Conservation (phyloP, 2,113 vertebrate genomes). For the Equus quagga region DNA sequence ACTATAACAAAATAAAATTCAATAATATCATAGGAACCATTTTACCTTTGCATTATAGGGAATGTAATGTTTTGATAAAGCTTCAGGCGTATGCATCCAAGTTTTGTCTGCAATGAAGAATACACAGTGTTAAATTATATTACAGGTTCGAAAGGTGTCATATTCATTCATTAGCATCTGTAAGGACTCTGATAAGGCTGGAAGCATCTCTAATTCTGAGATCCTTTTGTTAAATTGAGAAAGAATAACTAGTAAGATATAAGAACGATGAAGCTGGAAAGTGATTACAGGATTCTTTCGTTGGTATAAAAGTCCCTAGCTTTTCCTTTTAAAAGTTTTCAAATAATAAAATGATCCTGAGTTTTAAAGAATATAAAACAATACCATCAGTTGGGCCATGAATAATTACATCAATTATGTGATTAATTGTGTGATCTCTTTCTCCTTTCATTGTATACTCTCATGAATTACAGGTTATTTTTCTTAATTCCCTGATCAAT, state of each 20-base stretch:
- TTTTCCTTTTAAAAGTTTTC: not conserved
- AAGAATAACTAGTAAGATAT: not conserved
- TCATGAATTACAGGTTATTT: not conserved
- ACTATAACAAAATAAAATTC: slow-evolving; percentile 50
- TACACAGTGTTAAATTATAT: slow-evolving; percentile 71
- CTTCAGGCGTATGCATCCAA: slow-evolving; percentile 99
- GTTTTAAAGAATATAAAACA: not conserved
- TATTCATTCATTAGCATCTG: not conserved
- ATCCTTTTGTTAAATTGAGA: not conserved
- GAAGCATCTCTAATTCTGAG: not conserved
- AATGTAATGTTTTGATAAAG: slow-evolving; percentile 98
- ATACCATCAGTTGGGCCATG: not conserved
- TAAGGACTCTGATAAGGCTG: not conserved
- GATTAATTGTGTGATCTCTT: not conserved
- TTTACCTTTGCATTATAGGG: slow-evolving; percentile 98
- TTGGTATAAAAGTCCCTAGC: not conserved
- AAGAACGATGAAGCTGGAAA: not conserved
- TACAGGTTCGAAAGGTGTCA: too few species aligned
- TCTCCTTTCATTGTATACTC: not conserved
- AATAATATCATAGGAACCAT: not conserved
- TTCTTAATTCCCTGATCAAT: not conserved
- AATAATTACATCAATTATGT: not conserved
- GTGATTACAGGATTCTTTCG: not conserved
- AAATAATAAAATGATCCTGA: not conserved
- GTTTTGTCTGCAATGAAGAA: slow-evolving; percentile 96